Percentiles rank a stretch among this genome's conserved stretches.
These are phyloP conservation scores for Phymanthus crucifer DNA, from an alignment of 92 coral and sea anemone species.

Conservation along the genomic window DNA sequence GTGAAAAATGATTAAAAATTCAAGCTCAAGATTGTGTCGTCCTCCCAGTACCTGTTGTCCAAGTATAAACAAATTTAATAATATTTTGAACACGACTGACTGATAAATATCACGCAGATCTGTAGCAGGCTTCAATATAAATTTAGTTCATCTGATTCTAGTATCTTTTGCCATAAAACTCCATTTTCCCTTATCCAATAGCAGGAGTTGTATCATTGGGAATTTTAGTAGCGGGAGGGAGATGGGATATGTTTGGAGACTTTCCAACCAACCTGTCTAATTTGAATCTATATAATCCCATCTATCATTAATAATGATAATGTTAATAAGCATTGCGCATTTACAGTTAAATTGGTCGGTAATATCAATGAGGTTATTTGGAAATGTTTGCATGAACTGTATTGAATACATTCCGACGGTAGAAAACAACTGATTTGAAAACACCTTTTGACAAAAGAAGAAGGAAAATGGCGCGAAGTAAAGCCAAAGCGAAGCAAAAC, in stretches of 20 bases:
- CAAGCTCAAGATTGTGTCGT: constrained; percentile 13
- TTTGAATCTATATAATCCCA: background rate
- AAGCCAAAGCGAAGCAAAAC: constrained; percentile 49
- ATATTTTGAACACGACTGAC: background rate
- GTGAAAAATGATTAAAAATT: constrained; percentile 30
- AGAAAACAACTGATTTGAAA: background rate
- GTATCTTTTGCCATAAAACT: background rate
- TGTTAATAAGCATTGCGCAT: background rate
- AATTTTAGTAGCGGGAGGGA: background rate
- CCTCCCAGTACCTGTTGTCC: constrained; percentile 22
- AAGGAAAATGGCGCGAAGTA: constrained; percentile 77
- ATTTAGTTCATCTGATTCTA: background rate
- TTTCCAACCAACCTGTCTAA: constrained; percentile 14
- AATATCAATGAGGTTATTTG: background rate
- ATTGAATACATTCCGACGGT: background rate
- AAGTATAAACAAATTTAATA: constrained; percentile 25
- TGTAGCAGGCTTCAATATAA: background rate
- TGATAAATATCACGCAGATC: background rate
- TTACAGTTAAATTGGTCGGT: background rate
- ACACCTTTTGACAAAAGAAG: background rate
- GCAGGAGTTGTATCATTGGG: background rate
- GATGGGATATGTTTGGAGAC: constrained; percentile 6
- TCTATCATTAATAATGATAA: background rate
- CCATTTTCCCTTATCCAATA: background rate
- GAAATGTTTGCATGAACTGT: background rate